Base-by-base conservation (phyloP, 2,113 vertebrate species). In the Cephalophus harveyi region DNA sequence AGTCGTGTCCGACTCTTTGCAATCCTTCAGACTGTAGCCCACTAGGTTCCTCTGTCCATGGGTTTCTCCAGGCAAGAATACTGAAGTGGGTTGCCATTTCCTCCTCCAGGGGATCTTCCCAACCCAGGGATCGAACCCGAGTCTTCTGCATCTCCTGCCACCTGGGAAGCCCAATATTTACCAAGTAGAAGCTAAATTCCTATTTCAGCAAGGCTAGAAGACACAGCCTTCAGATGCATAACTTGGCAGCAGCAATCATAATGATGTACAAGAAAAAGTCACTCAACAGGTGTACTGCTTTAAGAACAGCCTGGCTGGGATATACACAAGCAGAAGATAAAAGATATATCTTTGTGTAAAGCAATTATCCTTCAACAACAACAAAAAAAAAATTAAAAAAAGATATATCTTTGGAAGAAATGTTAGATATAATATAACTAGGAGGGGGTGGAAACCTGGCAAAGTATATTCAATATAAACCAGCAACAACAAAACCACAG, bases 121-220 rank as follows among this genome's bases (percentile, higher is more conserved):
- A 2, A 76, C 40, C 40, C 21, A 27, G 36, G 71, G 71, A 76
- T 43, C 1, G 1, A 76, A 76, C 23, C 21, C 0, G 1, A 76
- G 23, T 40, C 71, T 76, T 43, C 71, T 43, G 40, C 12, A 76
- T 43, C 23, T 76, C 36, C 36, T 76, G 71, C 71, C 71, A 76
- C 71, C 40, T 76, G 40, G 71, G 71, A 76, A 76, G 48, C 50
- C 91, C 46, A 78, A 33, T 94, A 85, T 94, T 94, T 96, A 97
- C 11, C 48, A 71, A 86, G 89, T 19, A n/a, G 76, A 87, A 81
- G 59, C 12, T 95, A 83, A 93, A 64, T 62, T 91, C 52, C 2
- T 36, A 89, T 94, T 93, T 97, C 84, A 96, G 48, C 21, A 71
- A 76, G 87, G 40, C 36, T 67, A 71, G 67, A 62, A 93, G 96